Evolutionary conservation across 1,140 invertebrate genomes (phyloP), one percentile per base, ranked within the genome.

Genomic region (Zeugodacus cucurbitae): DNA sequence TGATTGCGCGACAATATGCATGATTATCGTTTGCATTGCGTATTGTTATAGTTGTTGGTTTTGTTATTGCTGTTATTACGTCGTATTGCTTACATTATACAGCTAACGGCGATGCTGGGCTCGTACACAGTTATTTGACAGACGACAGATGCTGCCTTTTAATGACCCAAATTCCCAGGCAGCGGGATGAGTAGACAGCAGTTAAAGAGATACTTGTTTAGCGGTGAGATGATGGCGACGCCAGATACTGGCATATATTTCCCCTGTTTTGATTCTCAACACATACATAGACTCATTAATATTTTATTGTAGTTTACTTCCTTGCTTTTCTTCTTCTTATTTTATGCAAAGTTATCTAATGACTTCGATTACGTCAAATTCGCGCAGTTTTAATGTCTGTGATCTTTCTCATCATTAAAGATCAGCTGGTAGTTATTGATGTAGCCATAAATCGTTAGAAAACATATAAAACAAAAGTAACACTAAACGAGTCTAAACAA

Each of bases 11-110:
- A 41, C 32, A 74, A 54, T 48, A 26, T 82, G 74, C 11, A 74
- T 74, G 32, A 37, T 78, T 41, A 17, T 37, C 48, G 74, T 11
- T 26, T 82, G 74, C 20, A 26, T n/a, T 44, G 41, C 20, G 37
- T 48, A 82, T 82, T 82, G 44, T 74, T 37, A 74, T 29, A 82
- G 37, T 82, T 82, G 7, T 34, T 70, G 64, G 14, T 34, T 32
- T 82, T 78, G 37, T 78, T 78, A 41, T 48, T 78, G 74, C 48
- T 82, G 74, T 34, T 48, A 29, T 82, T 82, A 82, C 41, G 41
- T 48, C 2, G 74, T 37, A 82, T 48, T 29, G 74, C 4, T 26
- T 48, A 82, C 37, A 82, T 82, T 54, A 3, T 67, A 26, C 11
- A 32, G 64, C 29, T 32, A 26, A 32, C 29, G 29, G 29, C 64